Conservation (phyloP, 1,140 invertebrate genomes). For the Dendrolimus kikuchii region DNA sequence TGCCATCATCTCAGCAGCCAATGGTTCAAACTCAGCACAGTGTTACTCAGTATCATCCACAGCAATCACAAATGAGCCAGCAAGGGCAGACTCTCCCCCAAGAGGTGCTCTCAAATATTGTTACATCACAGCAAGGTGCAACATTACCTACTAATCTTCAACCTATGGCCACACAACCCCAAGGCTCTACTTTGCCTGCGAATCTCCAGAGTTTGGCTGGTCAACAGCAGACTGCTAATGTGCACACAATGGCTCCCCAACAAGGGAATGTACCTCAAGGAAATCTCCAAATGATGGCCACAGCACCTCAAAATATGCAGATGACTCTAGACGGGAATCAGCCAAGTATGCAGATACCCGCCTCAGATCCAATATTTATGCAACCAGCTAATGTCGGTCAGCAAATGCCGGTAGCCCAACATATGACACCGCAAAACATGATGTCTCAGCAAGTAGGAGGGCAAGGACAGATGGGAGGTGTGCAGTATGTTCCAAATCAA, state of each 20-base stretch:
- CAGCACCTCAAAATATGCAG: conserved; percentile 70
- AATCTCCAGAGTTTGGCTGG: conserved; percentile 71
- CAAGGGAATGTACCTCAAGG: conserved; percentile 74
- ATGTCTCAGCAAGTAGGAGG: conserved; percentile 57
- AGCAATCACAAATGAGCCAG: conserved; percentile 64
- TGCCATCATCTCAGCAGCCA: conserved; percentile 58
- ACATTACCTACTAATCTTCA: conserved; percentile 65
- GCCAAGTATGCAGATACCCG: conserved; percentile 69
- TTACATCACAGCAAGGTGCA: conserved; percentile 68
- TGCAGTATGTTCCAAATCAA: conserved; percentile 67
- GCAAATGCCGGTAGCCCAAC: conserved; percentile 56
- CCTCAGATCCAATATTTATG: conserved; percentile 68
- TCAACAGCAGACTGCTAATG: conserved; percentile 62
- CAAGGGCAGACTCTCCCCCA: conserved; percentile 69
- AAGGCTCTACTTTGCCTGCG: conserved; percentile 73
- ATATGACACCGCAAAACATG: conserved; percentile 61
- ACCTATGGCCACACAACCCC: conserved; percentile 62
- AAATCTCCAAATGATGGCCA: conserved; percentile 73
- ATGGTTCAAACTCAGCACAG: conserved; percentile 63
- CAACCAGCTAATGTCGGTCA: conserved; percentile 61
- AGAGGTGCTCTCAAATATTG: conserved; percentile 69
- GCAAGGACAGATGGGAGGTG: conserved; percentile 53
- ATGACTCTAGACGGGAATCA: conserved; percentile 71
- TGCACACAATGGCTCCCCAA: conserved; percentile 64
- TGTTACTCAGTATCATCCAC: conserved; percentile 67